Conservation (phyloP, 1,140 invertebrate genomes). For the Drosophila rhopaloa region DNA sequence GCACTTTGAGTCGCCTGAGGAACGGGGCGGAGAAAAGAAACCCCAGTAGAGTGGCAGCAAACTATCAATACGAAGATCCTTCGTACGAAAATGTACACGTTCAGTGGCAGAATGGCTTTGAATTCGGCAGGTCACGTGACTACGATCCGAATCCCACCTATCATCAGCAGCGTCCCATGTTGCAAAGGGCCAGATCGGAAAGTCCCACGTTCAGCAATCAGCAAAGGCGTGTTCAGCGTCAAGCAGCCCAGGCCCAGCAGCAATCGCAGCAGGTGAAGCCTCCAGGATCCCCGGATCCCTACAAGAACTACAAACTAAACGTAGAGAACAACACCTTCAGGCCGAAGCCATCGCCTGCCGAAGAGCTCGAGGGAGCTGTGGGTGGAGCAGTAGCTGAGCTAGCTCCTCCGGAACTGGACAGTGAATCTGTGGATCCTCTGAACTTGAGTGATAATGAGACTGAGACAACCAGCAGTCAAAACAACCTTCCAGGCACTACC, state of each 20-base stretch:
- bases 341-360: slow-evolving; percentile 53
- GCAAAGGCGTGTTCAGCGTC: slow-evolving; percentile 67
- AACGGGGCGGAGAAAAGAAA: slow-evolving; percentile 44
- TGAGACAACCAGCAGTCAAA: slow-evolving; percentile 58
- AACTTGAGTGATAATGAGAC: slow-evolving; percentile 75
- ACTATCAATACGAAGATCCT: slow-evolving; percentile 76
- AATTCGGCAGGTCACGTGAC: slow-evolving; percentile 79
- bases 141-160: slow-evolving; percentile 64
- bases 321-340: slow-evolving; percentile 80
- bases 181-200: slow-evolving; percentile 77
- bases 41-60: slow-evolving; percentile 38
- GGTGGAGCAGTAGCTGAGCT: slow-evolving; percentile 51
- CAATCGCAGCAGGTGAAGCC: slow-evolving; percentile 22
- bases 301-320: slow-evolving; percentile 80
- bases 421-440: slow-evolving; percentile 26
- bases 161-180: slow-evolving; percentile 56
- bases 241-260: slow-evolving; percentile 49
- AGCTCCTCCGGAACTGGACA: slow-evolving; percentile 40
- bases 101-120: slow-evolving; percentile 83
- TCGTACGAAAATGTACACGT: slow-evolving; percentile 84
- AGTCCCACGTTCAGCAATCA: slow-evolving; percentile 81
- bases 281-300: slow-evolving; percentile 65
- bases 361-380: slow-evolving; percentile 71
- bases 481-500: slow-evolving; percentile 14
- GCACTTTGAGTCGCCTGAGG: slow-evolving; percentile 71